Base-by-base conservation (phyloP, 2,113 vertebrate genomes). In the Orycteropus afer region DNA sequence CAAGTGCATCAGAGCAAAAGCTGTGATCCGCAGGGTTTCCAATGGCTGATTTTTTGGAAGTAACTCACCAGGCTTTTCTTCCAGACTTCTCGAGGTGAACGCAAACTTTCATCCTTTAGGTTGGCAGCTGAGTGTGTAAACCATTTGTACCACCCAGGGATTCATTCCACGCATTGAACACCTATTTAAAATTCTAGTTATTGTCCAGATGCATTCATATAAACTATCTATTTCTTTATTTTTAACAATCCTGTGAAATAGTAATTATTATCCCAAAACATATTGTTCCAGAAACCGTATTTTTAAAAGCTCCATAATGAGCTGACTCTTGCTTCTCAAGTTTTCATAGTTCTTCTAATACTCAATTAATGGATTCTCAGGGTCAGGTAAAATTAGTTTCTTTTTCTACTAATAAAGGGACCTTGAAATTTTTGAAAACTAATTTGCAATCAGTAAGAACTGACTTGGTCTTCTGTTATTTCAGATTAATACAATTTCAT, bases 321-420 rank as follows among this genome's bases (percentile, higher is more conserved):
- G 20, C 29, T 92, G 32, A 74, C 12, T 15, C 40, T 23, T 63
- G 37, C 5, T 49, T 34, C 29, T 15, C 67, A 93, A 40, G 76
- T 15, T 91, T 55, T 49, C 74, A 42, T 13, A 51, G 49, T 92
- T 8, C 49, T 88, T 20, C 81, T 18, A 11, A 65, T 25, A 20
- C 34, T 85, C 53, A 47, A 20, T 76, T 29, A 86, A 79, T n/a
- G 10, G 47, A 22, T 49, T 78, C 23, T 74, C 55, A 51, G 51
- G 63, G 86, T 82, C 47, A 88, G 42, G 67, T 4, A 94, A 77
- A 69, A 74, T 71, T 53, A 71, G 6, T 79, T 69, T 94, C 25
- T 90, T 89, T 85, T 95, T 53, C 57, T 85, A 88, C 42, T 65
- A 57, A 55, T 67, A 93, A 90, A 96, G 34, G 55, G 23, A 27